A percentile compares a stretch with the other conserved stretches of the same genome.
phyloP scores from a whole-genome alignment of 2,888 invertebrate species.

The Oscheius sp. region DNA sequence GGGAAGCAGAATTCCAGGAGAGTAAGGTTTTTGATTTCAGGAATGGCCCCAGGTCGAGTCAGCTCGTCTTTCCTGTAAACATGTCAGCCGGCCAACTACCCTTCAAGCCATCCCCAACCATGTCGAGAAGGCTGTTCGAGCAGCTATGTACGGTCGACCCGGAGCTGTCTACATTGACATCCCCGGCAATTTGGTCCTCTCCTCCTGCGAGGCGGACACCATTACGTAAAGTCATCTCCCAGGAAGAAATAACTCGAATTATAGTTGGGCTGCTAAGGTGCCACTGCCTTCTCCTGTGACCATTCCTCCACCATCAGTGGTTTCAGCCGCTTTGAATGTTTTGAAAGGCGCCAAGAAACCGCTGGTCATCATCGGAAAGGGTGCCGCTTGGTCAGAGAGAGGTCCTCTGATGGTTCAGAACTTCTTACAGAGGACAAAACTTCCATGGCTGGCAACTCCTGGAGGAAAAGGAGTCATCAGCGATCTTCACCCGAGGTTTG shows the following conservation, averaged over 20 bases:
- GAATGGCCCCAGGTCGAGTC: constrained; percentile 80
- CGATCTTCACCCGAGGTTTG: constrained; percentile 38
- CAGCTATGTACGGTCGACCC: constrained; percentile 86
- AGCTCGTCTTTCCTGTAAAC: constrained; percentile 89
- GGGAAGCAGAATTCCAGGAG: constrained; percentile 78
- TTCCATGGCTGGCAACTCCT: constrained; percentile 93
- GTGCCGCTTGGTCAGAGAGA: constrained; percentile 74
- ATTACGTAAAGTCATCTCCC: constrained; percentile 40
- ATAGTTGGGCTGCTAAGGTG: constrained; percentile 55
- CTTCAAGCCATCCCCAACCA: constrained; percentile 69
- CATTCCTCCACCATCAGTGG: constrained; percentile 81
- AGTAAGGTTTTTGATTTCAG: constrained; percentile 75
- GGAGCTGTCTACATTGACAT: constrained; percentile 91
- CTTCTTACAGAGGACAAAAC: constrained; percentile 79
- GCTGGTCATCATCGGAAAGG: constrained; percentile 90
- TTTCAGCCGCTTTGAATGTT: constrained; percentile 82
- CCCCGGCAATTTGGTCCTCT: constrained; percentile 82
- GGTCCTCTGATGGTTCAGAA: constrained; percentile 62
- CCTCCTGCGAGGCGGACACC: constrained; percentile 50
- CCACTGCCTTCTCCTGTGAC: constrained; percentile 79
- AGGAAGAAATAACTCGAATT: not conserved
- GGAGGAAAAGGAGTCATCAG: constrained; percentile 81
- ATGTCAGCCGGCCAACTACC: constrained; percentile 87
- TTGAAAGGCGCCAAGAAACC: constrained; percentile 83
- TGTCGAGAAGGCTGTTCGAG: constrained; percentile 81